Percentiles rank a stretch among this genome's conserved stretches.
phyloP scores from a whole-genome alignment of 1,140 invertebrate genomes.

The Euglossa dilemma region DNA sequence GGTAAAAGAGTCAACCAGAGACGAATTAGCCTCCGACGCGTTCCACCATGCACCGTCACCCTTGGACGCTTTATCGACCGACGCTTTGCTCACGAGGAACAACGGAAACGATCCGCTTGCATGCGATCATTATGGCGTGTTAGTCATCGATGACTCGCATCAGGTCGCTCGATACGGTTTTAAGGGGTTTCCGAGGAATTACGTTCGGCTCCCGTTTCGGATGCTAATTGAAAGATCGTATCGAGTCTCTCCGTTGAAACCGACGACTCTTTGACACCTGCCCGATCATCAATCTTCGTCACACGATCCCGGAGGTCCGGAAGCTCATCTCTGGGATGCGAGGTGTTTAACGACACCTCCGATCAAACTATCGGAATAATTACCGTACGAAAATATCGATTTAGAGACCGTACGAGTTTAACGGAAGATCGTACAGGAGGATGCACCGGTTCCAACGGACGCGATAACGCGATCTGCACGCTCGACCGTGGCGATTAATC shows the following conservation, averaged over 20 bases:
- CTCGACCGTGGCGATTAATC: slow-evolving; percentile 52
- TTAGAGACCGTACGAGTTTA: slow-evolving; percentile 5
- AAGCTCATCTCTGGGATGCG: background rate
- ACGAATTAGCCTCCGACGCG: slow-evolving; percentile 16
- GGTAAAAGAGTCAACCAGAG: slow-evolving; percentile 10
- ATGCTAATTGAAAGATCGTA: background rate
- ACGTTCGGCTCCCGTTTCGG: too few species aligned
- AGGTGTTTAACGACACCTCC: background rate
- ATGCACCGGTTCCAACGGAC: background rate
- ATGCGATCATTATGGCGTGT: background rate
- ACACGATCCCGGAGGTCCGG: background rate
- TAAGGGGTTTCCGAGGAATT: background rate
- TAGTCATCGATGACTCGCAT: background rate
- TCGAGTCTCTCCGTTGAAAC: background rate
- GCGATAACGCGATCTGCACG: background rate
- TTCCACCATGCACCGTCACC: background rate
- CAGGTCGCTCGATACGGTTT: too few species aligned
- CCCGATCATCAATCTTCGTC: background rate
- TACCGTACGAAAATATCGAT: background rate
- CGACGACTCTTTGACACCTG: background rate
- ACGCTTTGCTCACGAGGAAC: background rate
- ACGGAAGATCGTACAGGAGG: background rate
- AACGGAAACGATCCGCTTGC: background rate
- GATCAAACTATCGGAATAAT: background rate
- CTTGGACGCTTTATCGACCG: background rate